Percentiles rank a stretch among this genome's conserved stretches.
phyloP scores from a whole-genome alignment of 2,797 vertebrate genomes.

The Neostethus bicornis region DNA sequence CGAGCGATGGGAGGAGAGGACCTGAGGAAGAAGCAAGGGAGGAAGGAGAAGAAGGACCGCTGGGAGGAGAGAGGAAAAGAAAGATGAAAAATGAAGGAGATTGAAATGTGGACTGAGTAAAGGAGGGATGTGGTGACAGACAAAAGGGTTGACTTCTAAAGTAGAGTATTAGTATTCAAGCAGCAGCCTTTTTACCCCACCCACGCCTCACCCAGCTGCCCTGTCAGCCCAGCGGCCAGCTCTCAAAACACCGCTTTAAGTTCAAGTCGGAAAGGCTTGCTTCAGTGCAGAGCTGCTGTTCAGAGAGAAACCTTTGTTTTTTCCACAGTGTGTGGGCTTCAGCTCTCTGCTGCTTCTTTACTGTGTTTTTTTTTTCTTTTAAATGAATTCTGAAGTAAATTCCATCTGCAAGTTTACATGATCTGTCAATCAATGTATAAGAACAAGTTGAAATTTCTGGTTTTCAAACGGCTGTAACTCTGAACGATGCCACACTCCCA shows the following conservation, averaged over 20 bases:
- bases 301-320: conserved; percentile 35
- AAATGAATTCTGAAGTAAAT: conserved; percentile 25
- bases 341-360: conserved; percentile 28
- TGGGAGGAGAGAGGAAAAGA: conserved; percentile 26
- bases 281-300: conserved; percentile 50
- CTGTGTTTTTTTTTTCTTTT: conserved; percentile 13
- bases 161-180: conserved; percentile 80
- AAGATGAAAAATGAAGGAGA: conserved; percentile 35
- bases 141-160: conserved; percentile 71
- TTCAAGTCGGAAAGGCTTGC: conserved; percentile 47
- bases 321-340: conserved; percentile 23
- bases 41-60: conserved; percentile 22
- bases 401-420: conserved; percentile 18
- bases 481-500: conserved; percentile 29
- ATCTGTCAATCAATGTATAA: conserved; percentile 26
- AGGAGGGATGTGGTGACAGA: conserved; percentile 50
- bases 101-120: conserved; percentile 36
- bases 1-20: conserved; percentile 21
- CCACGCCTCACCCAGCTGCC: conserved; percentile 53
- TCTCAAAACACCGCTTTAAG: conserved; percentile 52
- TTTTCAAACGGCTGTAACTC: conserved; percentile 33
- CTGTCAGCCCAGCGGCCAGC: conserved; percentile 59
- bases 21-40: conserved; percentile 28
- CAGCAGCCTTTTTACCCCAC: conserved; percentile 41
- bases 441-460: conserved; percentile 33